Evolutionary conservation across 2,888 invertebrate species (phyloP), one percentile per base, ranked within the genome.

Genomic region (Tolmerus cingulatus): DNA sequence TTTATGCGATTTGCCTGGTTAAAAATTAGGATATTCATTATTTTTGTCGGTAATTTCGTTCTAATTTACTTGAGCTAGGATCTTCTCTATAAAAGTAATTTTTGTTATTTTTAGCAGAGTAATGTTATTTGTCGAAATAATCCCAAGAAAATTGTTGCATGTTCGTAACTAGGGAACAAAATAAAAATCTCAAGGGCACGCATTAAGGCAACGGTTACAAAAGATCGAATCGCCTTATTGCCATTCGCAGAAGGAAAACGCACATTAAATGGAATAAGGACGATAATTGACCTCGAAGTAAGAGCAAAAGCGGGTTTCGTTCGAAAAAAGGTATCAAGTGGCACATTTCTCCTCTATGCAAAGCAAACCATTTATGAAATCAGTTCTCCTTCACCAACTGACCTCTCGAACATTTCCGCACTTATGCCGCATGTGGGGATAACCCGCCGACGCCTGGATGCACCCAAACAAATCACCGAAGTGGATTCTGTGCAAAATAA

Each of bases 401-500:
- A 78, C 46, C 78, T 46, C 43, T 40, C 43, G 14, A 78, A 40
- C 43, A 37, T 46, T 40, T 78, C 46, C 19, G 46, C 78, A 78
- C 46, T 78, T 78, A 43, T 46, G 5, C 43, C 46, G 19, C 19
- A 12, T 43, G 19, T 78, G 23, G 37, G n/a, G 78, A 78, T 78
- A 78, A 66, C 23, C 27, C 27, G 23, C 76, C 51, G 81, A 51
- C 81, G 55, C 81, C 81, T 81, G 81, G 34, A 81, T 81, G 81
- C 81, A 81, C 81, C 81, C 81, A 81, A 81, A 81, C 81, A 81
- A 81, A 81, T 81, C 81, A 34, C 30, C 51, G 55, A 81, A 81
- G 81, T 81, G 34, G 55, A 81, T 81, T 51, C 34, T 19, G 81
- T 23, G n/a, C 66, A 51, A 81, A 81, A 81, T n/a, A 81, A 81